These are phyloP conservation scores for Siderastrea radians DNA, from an alignment of 92 coral and sea anemone genomes.

Conservation along the genomic window DNA sequence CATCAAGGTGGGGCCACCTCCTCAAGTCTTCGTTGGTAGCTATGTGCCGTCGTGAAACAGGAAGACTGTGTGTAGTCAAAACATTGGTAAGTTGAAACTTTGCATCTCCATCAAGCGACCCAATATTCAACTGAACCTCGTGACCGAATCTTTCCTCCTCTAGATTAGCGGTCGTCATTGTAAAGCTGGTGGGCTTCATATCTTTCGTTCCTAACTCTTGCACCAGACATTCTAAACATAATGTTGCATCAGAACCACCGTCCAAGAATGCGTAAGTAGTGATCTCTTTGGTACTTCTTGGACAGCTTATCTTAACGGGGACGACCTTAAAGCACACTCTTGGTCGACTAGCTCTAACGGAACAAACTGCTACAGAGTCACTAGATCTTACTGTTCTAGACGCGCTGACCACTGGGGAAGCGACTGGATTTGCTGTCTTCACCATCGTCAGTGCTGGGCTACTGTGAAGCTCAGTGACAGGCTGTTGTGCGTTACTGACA, in stretches of 20 bases:
- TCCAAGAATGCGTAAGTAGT: constrained; percentile 76
- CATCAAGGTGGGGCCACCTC: constrained; percentile 80
- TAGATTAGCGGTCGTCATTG: constrained; percentile 61
- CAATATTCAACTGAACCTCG: constrained; percentile 67
- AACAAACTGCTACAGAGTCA: constrained; percentile 3
- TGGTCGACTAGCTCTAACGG: constrained; percentile 46
- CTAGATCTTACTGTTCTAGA: neutral
- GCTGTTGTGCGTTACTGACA: neutral
- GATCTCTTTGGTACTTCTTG: constrained; percentile 52
- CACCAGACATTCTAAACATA: constrained; percentile 67
- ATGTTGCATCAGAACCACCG: constrained; percentile 83
- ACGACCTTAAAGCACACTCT: constrained; percentile 80
- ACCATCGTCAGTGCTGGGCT: neutral
- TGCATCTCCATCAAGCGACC: constrained; percentile 66
- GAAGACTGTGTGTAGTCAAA: constrained; percentile 68
- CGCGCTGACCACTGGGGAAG: neutral
- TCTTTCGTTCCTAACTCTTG: constrained; percentile 63
- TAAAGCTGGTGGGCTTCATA: constrained; percentile 58
- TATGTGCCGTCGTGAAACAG: constrained; percentile 62
- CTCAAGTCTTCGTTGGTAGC: constrained; percentile 64
- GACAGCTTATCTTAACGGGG: constrained; percentile 73
- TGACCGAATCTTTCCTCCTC: constrained; percentile 55
- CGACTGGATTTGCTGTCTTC: neutral
- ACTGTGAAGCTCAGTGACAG: neutral
- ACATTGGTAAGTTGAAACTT: constrained; percentile 59